Evolutionary conservation across 1,140 invertebrate species (phyloP).

Genomic region (Listronotus bonariensis): DNA sequence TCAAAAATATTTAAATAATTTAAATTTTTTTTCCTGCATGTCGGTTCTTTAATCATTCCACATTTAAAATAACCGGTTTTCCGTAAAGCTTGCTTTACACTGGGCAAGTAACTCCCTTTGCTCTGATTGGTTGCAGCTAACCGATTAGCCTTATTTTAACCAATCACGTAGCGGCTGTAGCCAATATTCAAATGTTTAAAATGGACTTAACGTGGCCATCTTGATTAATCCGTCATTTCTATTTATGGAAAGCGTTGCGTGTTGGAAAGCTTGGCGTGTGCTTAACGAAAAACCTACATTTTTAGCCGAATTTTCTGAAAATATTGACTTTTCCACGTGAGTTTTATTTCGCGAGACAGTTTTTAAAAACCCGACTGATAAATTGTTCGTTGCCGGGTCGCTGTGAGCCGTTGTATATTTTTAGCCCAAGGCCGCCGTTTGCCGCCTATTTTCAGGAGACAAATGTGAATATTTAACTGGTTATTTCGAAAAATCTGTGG

Average conservation of each 20-base stretch:
- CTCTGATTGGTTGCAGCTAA: too few species aligned
- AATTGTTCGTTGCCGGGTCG: background rate
- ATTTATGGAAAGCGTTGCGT: constrained; percentile 14
- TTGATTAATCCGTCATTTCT: constrained; percentile 8
- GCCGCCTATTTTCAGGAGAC: constrained; percentile 4
- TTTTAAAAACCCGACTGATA: background rate
- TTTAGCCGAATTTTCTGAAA: background rate
- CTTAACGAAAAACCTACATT: background rate
- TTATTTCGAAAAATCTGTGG: background rate
- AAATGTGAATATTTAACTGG: background rate
- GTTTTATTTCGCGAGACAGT: background rate
- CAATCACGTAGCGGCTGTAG: too few species aligned
- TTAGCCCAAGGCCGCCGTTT: constrained; percentile 10
- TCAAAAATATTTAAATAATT: too few species aligned
- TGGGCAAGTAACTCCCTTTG: too few species aligned
- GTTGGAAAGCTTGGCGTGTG: constrained; percentile 3
- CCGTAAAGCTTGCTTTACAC: too few species aligned
- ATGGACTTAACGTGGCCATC: background rate
- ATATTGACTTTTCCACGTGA: constrained; percentile 6
- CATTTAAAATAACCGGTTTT: too few species aligned
- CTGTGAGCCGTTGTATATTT: background rate
- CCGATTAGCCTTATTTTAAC: too few species aligned
- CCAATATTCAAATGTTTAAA: background rate
- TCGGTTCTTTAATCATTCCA: too few species aligned
- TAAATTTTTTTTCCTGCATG: too few species aligned